These are phyloP conservation scores for Regulus satrapa DNA, from an alignment of 2,113 vertebrate species.

Conservation along the genomic window DNA sequence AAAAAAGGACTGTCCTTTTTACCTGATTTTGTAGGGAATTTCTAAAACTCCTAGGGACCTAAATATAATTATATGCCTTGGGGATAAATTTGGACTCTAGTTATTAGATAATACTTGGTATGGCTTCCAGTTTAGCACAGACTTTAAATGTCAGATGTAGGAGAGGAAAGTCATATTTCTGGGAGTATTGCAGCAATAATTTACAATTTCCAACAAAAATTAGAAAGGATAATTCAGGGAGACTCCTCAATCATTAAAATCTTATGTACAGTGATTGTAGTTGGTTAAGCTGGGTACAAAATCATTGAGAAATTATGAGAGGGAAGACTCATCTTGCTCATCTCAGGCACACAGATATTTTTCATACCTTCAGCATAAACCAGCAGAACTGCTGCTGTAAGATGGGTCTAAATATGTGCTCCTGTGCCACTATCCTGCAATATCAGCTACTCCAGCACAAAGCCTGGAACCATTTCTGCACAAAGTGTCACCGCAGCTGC, in stretches of 20 bases:
- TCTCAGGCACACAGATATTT: background rate
- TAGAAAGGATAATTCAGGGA: background rate
- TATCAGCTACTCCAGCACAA: background rate
- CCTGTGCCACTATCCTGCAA: background rate
- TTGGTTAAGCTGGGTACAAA: background rate
- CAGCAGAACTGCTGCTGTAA: background rate
- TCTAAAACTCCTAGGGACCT: background rate
- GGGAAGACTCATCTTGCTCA: background rate
- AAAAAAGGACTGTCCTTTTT: background rate
- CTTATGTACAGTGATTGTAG: background rate
- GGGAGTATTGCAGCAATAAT: background rate
- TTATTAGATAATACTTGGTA: background rate
- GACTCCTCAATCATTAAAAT: background rate
- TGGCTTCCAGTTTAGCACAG: background rate
- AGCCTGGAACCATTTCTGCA: background rate
- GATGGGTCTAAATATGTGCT: background rate
- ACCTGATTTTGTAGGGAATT: background rate
- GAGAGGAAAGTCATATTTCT: background rate
- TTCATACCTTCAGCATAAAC: background rate
- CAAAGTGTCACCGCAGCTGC: conserved; percentile 37
- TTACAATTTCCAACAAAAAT: background rate
- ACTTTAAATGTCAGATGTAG: background rate
- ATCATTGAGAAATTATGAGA: background rate
- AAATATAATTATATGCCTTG: background rate
- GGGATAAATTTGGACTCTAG: background rate